A percentile compares a stretch with the other conserved stretches of the same genome.
Evolutionary conservation across 2,113 vertebrate genomes (phyloP).

Genomic region (Apodemus sylvaticus): DNA sequence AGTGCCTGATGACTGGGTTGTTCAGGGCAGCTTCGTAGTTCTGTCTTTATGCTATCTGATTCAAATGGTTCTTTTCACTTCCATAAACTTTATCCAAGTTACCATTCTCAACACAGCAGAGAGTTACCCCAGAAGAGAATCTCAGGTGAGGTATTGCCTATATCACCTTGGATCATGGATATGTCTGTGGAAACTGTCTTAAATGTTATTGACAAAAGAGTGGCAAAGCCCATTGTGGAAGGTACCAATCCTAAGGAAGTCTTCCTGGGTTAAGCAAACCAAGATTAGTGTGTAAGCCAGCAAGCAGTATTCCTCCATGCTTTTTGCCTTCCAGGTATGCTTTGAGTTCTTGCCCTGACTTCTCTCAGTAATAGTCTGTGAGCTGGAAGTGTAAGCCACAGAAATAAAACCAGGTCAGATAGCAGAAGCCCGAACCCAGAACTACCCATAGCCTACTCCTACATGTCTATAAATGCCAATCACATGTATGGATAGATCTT

Average conservation of each 20-base stretch:
- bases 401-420: not conserved
- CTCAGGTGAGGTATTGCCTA: not conserved
- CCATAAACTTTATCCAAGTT: not conserved
- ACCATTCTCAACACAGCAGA: not conserved
- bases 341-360: not conserved
- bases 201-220: not conserved
- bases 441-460: not conserved
- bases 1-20: rapidly evolving
- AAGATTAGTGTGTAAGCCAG: not conserved
- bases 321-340: not conserved
- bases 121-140: not conserved
- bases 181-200: too few relatives aligned
- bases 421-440: not conserved
- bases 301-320: not conserved
- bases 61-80: not conserved
- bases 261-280: not conserved
- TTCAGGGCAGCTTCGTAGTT: not conserved
- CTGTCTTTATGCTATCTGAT: too few relatives aligned
- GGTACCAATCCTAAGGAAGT: not conserved
- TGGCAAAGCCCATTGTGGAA: not conserved
- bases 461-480: not conserved
- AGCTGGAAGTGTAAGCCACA: not conserved
- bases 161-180: too few relatives aligned
- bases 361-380: not conserved
- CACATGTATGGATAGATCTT: not conserved